These are phyloP conservation scores for Watersipora subatra DNA, from an alignment of 1,140 invertebrate genomes.

Conservation along the genomic window DNA sequence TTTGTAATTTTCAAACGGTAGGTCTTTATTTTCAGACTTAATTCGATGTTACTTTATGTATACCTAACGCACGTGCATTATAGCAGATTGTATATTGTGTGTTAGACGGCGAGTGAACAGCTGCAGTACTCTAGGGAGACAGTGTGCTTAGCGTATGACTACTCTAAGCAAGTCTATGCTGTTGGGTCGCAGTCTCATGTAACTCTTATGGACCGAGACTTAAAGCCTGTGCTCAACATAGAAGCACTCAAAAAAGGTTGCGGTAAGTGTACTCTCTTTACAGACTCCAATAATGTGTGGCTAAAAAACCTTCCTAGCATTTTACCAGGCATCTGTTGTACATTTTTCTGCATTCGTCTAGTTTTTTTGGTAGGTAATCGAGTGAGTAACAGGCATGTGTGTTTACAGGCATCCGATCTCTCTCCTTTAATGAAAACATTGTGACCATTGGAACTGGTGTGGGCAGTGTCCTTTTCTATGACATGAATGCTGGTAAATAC, in stretches of 20 bases:
- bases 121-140: slow-evolving; percentile 78
- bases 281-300: too few species aligned
- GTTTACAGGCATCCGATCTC: slow-evolving; percentile 59
- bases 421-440: slow-evolving; percentile 74
- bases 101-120: slow-evolving; percentile 67
- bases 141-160: slow-evolving; percentile 74
- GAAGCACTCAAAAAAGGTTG: background rate
- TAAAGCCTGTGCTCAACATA: background rate
- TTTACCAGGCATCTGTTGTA: too few species aligned
- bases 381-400: too few species aligned
- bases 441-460: slow-evolving; percentile 83
- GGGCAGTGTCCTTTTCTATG: slow-evolving; percentile 83
- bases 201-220: slow-evolving; percentile 66
- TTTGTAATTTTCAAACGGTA: slow-evolving; percentile 63
- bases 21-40: too few species aligned
- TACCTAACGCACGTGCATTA: too few species aligned
- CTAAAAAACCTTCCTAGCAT: too few species aligned
- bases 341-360: too few species aligned
- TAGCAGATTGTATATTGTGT: background rate
- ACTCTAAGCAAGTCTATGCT: slow-evolving; percentile 65
- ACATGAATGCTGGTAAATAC: slow-evolving; percentile 76
- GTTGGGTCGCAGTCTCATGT: slow-evolving; percentile 86
- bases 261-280: too few species aligned
- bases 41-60: too few species aligned
- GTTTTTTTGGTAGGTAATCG: too few species aligned